A percentile compares a stretch with the other conserved stretches of the same genome.
phyloP scores from a whole-genome alignment of 2,888 invertebrate species.

The Caenorhabditis sp. region DNA sequence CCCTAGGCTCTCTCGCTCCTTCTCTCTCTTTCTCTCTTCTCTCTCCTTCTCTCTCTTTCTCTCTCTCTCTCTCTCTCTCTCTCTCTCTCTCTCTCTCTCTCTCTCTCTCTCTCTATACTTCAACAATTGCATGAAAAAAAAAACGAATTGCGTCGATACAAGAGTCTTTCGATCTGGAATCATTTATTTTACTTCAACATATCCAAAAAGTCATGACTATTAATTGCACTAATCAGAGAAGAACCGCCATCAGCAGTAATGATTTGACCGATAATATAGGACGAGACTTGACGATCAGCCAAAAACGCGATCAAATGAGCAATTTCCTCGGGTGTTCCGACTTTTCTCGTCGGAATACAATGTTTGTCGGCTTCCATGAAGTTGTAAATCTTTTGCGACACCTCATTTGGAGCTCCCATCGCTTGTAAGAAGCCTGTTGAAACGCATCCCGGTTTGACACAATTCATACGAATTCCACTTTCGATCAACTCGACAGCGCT shows the following conservation, averaged over 20 bases:
- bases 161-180: too few relatives aligned
- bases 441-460: slow-evolving; percentile 20
- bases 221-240: slow-evolving; percentile 17
- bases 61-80: too few relatives aligned
- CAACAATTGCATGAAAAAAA: too few relatives aligned
- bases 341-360: slow-evolving; percentile 2
- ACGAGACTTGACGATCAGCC: slow-evolving; percentile 18
- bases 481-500: slow-evolving; percentile 19
- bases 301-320: slow-evolving; percentile 12
- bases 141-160: too few relatives aligned
- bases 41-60: too few relatives aligned
- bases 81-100: too few relatives aligned
- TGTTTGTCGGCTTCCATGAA: slow-evolving; percentile 1
- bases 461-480: slow-evolving; percentile 27
- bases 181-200: neutral
- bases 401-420: slow-evolving; percentile 9
- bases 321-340: slow-evolving; percentile 2
- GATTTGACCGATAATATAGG: slow-evolving; percentile 25
- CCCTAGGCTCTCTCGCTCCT: too few relatives aligned
- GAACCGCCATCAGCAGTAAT: slow-evolving; percentile 35
- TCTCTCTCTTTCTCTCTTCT: too few relatives aligned
- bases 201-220: neutral
- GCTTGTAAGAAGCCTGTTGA: slow-evolving; percentile 18
- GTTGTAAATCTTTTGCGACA: neutral
- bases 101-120: too few relatives aligned